These are phyloP conservation scores for Diarsia mendica DNA, from an alignment of 2,888 invertebrate species.

Conservation along the genomic window DNA sequence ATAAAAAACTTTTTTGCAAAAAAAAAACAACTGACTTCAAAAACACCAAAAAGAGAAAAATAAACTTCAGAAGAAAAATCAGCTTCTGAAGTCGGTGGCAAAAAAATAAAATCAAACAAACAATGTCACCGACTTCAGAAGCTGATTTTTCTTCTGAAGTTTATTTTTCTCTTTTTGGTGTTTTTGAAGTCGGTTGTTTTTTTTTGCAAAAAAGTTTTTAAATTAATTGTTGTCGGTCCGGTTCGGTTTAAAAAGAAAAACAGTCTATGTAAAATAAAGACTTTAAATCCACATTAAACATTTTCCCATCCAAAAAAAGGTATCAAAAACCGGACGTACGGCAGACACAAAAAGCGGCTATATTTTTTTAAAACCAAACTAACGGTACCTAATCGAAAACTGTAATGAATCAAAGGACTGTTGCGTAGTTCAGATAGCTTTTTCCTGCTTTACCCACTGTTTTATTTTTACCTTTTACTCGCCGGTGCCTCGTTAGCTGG, in stretches of 20 bases:
- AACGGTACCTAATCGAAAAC: conserved; percentile 85
- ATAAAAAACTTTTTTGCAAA: no score
- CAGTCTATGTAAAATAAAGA: neutral
- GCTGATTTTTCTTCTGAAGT: no score
- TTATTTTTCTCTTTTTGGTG: no score
- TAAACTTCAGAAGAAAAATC: no score
- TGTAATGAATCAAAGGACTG: conserved; percentile 89
- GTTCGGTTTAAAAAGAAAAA: neutral
- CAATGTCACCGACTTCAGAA: no score
- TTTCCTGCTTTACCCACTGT: conserved; percentile 69
- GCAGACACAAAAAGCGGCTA: conserved; percentile 67
- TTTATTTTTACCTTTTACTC: conserved; percentile 82
- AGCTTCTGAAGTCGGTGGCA: no score
- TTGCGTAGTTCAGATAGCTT: conserved; percentile 82
- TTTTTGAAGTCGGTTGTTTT: no score
- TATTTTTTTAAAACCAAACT: conserved; percentile 72
- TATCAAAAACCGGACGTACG: conserved; percentile 25
- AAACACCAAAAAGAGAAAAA: no score
- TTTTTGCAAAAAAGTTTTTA: no score
- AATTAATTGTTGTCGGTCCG: no score
- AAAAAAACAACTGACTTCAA: no score
- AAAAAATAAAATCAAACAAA: no score
- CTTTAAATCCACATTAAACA: conserved; percentile 4
- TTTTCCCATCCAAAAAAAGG: conserved; percentile 14
- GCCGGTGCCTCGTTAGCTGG: conserved; percentile 82